phyloP scores from a whole-genome alignment of 2,888 invertebrate species.

The Pristionchus entomophagus region DNA sequence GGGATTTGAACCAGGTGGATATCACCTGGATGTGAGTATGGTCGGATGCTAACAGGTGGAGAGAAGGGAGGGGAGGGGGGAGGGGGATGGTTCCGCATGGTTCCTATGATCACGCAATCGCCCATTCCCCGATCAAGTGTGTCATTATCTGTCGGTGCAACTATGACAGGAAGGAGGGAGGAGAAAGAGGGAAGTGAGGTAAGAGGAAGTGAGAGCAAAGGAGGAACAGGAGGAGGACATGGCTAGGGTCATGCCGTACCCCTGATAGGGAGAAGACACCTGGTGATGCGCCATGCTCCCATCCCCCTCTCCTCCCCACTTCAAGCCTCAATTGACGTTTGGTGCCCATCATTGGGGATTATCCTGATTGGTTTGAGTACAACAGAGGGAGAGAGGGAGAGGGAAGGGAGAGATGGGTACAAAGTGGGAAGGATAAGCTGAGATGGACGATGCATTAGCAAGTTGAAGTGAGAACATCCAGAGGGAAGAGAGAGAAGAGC shows the following conservation, averaged over 20 bases:
- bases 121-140: conserved; percentile 45
- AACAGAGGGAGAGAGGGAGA: neutral
- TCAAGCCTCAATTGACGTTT: conserved; percentile 7
- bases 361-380: neutral
- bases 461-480: neutral
- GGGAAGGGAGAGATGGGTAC: too few species aligned
- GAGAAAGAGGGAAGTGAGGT: neutral
- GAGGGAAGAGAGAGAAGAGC: neutral
- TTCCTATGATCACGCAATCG: conserved; percentile 32
- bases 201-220: conserved; percentile 32
- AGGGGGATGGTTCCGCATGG: neutral
- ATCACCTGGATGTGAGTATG: neutral
- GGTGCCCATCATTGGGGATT: conserved; percentile 21
- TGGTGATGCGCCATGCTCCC: neutral
- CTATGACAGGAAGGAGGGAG: conserved; percentile 11
- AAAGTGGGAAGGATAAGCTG: conserved; percentile 32
- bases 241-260: neutral
- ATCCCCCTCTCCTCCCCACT: neutral
- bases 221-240: neutral
- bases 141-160: conserved; percentile 38
- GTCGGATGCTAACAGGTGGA: conserved; percentile 16
- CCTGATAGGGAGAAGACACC: neutral
- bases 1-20: conserved; percentile 8
- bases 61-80: neutral
- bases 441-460: conserved; percentile 8